Evolutionary conservation across 2,888 invertebrate species (phyloP), one percentile per base, ranked within the genome.

Genomic region (Noctua fimbriata): DNA sequence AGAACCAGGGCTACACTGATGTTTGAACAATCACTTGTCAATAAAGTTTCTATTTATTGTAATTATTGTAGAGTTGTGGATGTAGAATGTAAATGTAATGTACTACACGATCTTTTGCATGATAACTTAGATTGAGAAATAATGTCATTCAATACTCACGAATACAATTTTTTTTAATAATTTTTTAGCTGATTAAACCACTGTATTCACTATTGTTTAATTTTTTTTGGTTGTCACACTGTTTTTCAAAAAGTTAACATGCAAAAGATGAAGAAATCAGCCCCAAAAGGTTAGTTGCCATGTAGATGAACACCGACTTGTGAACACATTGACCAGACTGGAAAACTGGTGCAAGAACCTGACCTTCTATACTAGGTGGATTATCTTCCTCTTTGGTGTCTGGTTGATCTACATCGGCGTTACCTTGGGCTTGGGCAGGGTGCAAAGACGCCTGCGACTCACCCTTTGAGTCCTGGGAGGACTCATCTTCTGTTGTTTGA

Each of bases 391-490:
- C 91, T 82, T 89, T 92, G 84, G 87, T 89, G 87, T 92, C 92
- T 70, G 90, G 94, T 94, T 94, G 94, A 94, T 96, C 96, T 94
- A 96, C 95, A 94, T 95, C 95, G 81, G 93, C 91, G 87, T 95
- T 96, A 95, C 96, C 95, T 95, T 93, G 94, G 91, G 92, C 92
- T 89, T 92, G 92, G 73, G 75, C 83, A 69, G 92, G 84, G 75
- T 89, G 90, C 82, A 87, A 87, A 79, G 88, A 85, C 87, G 76
- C 88, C 85, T 83, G 89, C 74, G 92, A 96, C 95, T 96, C 95
- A 95, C 96, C 97, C 95, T 97, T 97, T 49, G 97, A 97, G 93
- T 97, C 97, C 92, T 97, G 97, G 32, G 97, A 97, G 71, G 97
- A 97, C 89, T 97, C 97, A 83, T 97, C 97, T 92, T 97, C 97